Evolutionary conservation across 2,888 invertebrate species (phyloP).

Genomic region (Tridacna crocea): DNA sequence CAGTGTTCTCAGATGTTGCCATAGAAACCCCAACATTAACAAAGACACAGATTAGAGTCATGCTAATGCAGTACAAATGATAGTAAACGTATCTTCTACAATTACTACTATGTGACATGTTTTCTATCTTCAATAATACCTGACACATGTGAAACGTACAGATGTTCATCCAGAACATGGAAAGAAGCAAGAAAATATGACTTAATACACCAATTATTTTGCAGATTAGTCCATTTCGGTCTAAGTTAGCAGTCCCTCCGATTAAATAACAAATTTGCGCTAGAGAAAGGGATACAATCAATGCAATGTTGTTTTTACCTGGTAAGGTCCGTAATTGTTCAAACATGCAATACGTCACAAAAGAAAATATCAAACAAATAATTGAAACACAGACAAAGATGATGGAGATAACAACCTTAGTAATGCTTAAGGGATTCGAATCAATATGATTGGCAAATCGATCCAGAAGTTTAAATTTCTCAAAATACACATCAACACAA

Average conservation of each 20-base stretch:
- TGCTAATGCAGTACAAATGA: conserved; percentile 14
- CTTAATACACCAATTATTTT: conserved; percentile 31
- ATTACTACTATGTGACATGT: neutral
- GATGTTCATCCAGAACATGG: too few species aligned
- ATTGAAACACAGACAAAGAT: too few species aligned
- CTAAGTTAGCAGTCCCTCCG: conserved; percentile 15
- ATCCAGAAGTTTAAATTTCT: conserved; percentile 31
- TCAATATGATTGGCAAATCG: conserved; percentile 26
- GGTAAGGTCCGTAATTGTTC: too few species aligned
- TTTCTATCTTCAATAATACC: conserved; percentile 12
- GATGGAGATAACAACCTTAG: too few species aligned
- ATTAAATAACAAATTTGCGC: conserved; percentile 40
- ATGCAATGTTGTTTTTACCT: too few species aligned
- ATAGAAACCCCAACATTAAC: conserved; percentile 33
- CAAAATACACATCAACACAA: neutral
- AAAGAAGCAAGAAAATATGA: conserved; percentile 47
- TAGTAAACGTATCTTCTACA: conserved; percentile 29
- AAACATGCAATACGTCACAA: conserved; percentile 38
- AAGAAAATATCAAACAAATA: too few species aligned
- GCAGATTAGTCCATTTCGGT: conserved; percentile 27
- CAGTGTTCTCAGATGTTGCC: neutral
- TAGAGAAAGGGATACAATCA: conserved; percentile 25
- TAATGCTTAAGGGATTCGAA: too few species aligned
- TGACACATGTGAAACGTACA: conserved; percentile 48
- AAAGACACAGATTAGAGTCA: conserved; percentile 25